Evolutionary conservation across 1,140 invertebrate genomes (phyloP), one percentile per base, ranked within the genome.

Genomic region (Diachasma alloeum): DNA sequence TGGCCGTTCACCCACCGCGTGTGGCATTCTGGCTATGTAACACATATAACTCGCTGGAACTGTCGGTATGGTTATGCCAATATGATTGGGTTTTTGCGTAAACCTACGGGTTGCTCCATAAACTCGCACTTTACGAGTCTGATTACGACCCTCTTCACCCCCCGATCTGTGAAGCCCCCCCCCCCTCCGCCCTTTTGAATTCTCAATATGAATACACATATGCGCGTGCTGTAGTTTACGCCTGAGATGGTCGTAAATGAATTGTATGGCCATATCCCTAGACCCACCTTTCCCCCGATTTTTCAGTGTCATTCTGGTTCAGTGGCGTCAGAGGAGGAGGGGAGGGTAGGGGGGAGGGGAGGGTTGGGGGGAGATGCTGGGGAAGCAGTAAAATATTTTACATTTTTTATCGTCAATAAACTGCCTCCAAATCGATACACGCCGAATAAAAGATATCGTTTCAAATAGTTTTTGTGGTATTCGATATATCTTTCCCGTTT

Each of bases 1-100:
- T 56, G 15, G 2, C 19, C 48, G 48, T 56, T 56, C 48, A 56
- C 48, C 19, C 1, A 31, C 4, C 39, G 39, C 39, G 10, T 56
- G n/a, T 6, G n/a, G 48, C 48, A 17, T 19, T 56, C n/a, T 9
- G 48, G n/a, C 15, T 56, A 4, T 56, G 48, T 19, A 56, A 22
- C n/a, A 22, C n/a, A 15, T 17, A 56, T 56, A 22, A 56, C 19
- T 56, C 15, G 6, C 4, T 42, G 13, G 39, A 56, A 56, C 48
- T 56, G 48, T 17, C 48, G 48, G 48, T 22, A 56, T 8, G 8
- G 48, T 56, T 56, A 56, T 56, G 48, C 48, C 48, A 56, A 56
- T 56, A 56, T 56, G 48, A 56, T 56, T 56, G n/a, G 48, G 48
- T 56, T 56, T 56, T 56, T 56, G 48, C 48, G 48, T 56, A 56